Evolutionary conservation across 2,888 invertebrate genomes (phyloP).

Genomic region (Stenurella melanura): DNA sequence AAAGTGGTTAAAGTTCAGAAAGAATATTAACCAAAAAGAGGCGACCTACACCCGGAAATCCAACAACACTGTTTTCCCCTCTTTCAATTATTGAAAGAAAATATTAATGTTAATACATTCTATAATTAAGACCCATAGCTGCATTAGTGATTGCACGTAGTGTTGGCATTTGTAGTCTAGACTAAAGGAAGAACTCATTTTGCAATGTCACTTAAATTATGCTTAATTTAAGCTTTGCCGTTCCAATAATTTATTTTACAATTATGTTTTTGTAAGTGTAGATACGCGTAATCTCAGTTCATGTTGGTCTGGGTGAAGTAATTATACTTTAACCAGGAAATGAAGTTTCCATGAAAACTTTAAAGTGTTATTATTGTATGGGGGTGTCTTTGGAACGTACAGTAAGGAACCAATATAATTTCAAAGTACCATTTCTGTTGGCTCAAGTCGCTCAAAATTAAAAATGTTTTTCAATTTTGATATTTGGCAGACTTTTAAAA

Average conservation of each 20-base stretch:
- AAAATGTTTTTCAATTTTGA: too few relatives aligned
- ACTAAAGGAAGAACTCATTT: conserved; percentile 37
- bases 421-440: too few relatives aligned
- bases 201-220: conserved; percentile 21
- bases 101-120: background rate
- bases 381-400: too few relatives aligned
- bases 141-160: background rate
- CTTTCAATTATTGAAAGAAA: background rate
- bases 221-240: conserved; percentile 1
- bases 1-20: too few relatives aligned
- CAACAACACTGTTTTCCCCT: too few relatives aligned
- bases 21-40: too few relatives aligned
- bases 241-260: conserved; percentile 14
- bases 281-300: conserved; percentile 24
- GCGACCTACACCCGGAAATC: too few relatives aligned
- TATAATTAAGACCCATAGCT: background rate
- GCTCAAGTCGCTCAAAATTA: too few relatives aligned
- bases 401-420: too few relatives aligned
- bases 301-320: background rate
- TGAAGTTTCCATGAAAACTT: conserved; percentile 21
- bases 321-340: conserved; percentile 29
- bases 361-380: background rate
- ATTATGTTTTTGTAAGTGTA: conserved; percentile 18
- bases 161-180: conserved; percentile 32
- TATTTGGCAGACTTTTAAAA: too few relatives aligned